phyloP scores from a whole-genome alignment of 2,113 vertebrate species.

The Bos indicus region DNA sequence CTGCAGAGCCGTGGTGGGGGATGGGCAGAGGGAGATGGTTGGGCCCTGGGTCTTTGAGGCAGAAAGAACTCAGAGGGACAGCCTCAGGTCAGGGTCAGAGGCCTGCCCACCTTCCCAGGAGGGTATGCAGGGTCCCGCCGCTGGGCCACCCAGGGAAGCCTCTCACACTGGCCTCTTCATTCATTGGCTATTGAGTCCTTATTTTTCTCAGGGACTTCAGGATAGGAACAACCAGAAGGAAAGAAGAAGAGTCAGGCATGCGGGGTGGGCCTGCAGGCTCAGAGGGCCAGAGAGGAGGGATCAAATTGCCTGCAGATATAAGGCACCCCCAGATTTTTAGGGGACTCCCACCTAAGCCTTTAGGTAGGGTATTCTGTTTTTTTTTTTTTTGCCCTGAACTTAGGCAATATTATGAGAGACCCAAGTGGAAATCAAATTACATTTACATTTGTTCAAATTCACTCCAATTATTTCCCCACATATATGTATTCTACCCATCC shows the following conservation, averaged over 20 bases:
- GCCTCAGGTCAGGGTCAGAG: not conserved
- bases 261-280: not conserved
- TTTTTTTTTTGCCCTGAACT: not conserved
- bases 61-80: not conserved
- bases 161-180: not conserved
- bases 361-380: not conserved
- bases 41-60: not conserved
- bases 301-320: not conserved
- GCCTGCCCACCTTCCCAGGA: not conserved
- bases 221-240: not conserved
- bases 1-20: rapidly evolving
- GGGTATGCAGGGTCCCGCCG: too few species aligned
- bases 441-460: not conserved
- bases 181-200: not conserved
- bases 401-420: not conserved
- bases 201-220: not conserved
- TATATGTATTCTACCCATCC: not conserved
- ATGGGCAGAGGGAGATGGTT: not conserved
- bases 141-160: not conserved
- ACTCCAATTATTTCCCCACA: not conserved
- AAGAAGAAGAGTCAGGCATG: not conserved
- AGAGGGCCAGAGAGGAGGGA: not conserved
- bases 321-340: not conserved
- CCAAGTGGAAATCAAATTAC: not conserved
- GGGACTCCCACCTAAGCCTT: not conserved